These are phyloP conservation scores for Drymonia ruficornis DNA, from an alignment of 2,888 invertebrate genomes.

Conservation along the genomic window DNA sequence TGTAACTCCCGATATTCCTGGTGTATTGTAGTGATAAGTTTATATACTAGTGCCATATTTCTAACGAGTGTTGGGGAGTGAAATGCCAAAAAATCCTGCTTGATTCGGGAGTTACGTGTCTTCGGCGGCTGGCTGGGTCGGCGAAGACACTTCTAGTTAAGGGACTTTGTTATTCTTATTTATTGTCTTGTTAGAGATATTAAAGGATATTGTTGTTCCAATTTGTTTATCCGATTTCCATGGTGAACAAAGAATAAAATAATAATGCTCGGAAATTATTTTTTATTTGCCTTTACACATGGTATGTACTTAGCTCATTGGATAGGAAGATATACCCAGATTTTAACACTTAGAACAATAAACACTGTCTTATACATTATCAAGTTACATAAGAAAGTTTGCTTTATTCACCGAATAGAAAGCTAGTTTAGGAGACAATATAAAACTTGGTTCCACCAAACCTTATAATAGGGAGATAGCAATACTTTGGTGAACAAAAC, in stretches of 20 bases:
- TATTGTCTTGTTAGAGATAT: conserved; percentile 48
- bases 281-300: conserved; percentile 42
- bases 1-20: conserved; percentile 41
- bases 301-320: neutral
- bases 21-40: conserved; percentile 31
- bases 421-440: too few relatives aligned
- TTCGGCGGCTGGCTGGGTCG: conserved; percentile 41
- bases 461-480: too few relatives aligned
- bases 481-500: too few relatives aligned
- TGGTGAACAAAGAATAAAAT: conserved; percentile 55
- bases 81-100: conserved; percentile 27
- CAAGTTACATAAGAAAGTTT: neutral
- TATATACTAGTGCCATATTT: conserved; percentile 58
- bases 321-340: neutral
- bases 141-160: conserved; percentile 31
- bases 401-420: too few relatives aligned
- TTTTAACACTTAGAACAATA: conserved; percentile 16
- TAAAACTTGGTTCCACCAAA: too few relatives aligned
- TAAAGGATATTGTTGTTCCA: conserved; percentile 35
- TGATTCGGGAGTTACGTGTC: conserved; percentile 46
- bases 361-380: conserved; percentile 26
- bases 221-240: conserved; percentile 39
- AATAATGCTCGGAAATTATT: conserved; percentile 35
- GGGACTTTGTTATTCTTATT: conserved; percentile 40
- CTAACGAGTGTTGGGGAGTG: conserved; percentile 29